A percentile compares a stretch with the other conserved stretches of the same genome.
Conservation (phyloP, 2,113 vertebrate genomes). For the Nasalis larvatus region DNA sequence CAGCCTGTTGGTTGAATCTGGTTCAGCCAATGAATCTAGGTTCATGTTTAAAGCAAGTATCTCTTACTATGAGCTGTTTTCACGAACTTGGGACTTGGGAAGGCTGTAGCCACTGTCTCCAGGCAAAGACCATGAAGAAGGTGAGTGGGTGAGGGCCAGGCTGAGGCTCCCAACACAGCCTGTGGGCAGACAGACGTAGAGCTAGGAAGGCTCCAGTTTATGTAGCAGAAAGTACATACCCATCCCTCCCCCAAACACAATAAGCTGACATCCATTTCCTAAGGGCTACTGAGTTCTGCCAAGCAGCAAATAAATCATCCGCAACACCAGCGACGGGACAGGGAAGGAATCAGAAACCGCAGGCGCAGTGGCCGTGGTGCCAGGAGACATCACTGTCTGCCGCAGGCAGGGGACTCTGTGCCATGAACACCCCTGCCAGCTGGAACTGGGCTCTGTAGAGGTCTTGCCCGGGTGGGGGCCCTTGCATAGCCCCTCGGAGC, state of each 20-base stretch:
- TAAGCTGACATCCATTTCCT: constrained; percentile 74
- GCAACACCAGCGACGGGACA: constrained; percentile 46
- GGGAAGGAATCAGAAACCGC: constrained; percentile 58
- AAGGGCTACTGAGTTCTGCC: constrained; percentile 37
- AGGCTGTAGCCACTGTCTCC: neutral
- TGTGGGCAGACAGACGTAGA: neutral
- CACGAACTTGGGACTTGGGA: neutral
- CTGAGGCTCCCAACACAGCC: neutral
- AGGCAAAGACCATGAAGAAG: neutral
- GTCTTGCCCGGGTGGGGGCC: neutral
- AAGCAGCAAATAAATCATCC: constrained; percentile 62
- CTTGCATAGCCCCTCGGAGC: neutral
- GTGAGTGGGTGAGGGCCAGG: neutral
- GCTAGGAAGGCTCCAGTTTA: constrained; percentile 41
- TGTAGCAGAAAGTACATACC: constrained; percentile 49
- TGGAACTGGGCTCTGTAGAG: fast-evolving
- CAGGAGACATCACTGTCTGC: neutral
- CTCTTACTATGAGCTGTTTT: neutral
- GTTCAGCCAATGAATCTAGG: neutral
- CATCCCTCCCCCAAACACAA: constrained; percentile 35
- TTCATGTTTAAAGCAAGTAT: neutral
- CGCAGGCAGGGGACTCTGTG: fast-evolving
- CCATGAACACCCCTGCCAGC: neutral
- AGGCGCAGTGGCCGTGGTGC: constrained; percentile 54
- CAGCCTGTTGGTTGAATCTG: too few species aligned